Evolutionary conservation across 2,113 vertebrate species (phyloP), one percentile per base, ranked within the genome.

Genomic region (Hippocampus mohnikei): DNA sequence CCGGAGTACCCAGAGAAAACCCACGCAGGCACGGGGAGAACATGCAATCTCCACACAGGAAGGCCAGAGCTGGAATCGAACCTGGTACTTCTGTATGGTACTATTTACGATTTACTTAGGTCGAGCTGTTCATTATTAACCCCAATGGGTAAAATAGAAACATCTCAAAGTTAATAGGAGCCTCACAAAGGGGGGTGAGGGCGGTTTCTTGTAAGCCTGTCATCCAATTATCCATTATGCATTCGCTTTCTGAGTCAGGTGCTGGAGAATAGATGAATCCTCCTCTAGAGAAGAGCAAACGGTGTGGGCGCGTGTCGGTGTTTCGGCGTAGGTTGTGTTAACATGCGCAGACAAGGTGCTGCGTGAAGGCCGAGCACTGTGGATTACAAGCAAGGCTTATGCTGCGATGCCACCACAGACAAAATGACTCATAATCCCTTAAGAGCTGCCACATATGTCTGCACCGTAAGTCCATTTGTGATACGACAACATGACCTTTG

Each of bases 191-290:
- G 23, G 2, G 1, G 12, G 41, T 0, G 42, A 8, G 2, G 3
- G 12, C n/a, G n/a, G 2, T 48, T 48, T 27, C 42, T 16, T 65
- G 63, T 46, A 46, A 46, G 41, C 41, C 23, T 65, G 63, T 27
- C 8, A 23, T 44, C 63, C 63, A 48, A 27, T 65, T 65, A 65
- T 65, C 63, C 42, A 65, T 44, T 46, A 65, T 46, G 63, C 63
- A 92, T 93, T 94, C 92, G 90, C 86, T 86, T 88, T 90, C 88
- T 92, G 91, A 93, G 93, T 93, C 92, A 93, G 89, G 91, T 91
- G 91, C 91, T 93, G 92, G 90, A 92, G 81, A 86, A 79, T 74
- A 89, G 87, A 91, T 92, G 91, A 92, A 92, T 88, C 83, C 91
- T 87, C 66, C 85, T 90, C 91, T 88, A 92, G 91, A 92, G 91